Evolutionary conservation across 2,888 invertebrate species (phyloP).

Genomic region (Platycheirus albimanus): DNA sequence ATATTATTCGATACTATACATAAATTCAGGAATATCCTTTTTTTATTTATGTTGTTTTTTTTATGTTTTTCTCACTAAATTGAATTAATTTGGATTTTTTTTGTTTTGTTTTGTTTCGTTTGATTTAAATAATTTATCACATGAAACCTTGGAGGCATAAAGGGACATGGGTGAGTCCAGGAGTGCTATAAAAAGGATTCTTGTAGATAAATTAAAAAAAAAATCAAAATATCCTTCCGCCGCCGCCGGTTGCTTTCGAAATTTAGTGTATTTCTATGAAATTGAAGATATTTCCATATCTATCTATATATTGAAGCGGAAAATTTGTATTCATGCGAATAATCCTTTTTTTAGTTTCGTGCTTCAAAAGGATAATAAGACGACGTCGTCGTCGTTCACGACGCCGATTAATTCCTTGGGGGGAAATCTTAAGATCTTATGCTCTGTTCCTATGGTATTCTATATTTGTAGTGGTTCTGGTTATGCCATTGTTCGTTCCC

Average conservation of each 20-base stretch:
- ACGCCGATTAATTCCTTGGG: constrained; percentile 62
- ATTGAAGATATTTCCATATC: constrained; percentile 7
- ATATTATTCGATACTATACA: constrained; percentile 27
- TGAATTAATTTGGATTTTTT: constrained; percentile 69
- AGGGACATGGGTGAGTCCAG: constrained; percentile 17
- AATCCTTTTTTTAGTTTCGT: constrained; percentile 62
- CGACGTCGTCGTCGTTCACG: constrained; percentile 17
- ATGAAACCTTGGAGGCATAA: constrained; percentile 13
- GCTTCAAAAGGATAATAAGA: constrained; percentile 62
- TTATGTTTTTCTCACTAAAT: constrained; percentile 46
- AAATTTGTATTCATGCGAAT: constrained; percentile 70
- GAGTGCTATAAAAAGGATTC: constrained; percentile 48
- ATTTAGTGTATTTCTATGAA: too few species aligned
- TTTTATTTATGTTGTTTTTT: neutral
- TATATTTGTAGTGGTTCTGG: constrained; percentile 36
- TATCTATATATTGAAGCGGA: constrained; percentile 39
- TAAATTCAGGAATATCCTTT: constrained; percentile 6
- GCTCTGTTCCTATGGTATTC: neutral
- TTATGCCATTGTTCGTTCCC: constrained; percentile 42
- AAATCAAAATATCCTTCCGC: constrained; percentile 29
- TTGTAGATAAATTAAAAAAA: neutral
- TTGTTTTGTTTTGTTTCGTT: constrained; percentile 49
- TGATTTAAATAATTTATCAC: constrained; percentile 57
- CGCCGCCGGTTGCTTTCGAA: constrained; percentile 22
- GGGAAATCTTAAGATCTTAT: constrained; percentile 49